phyloP scores from a whole-genome alignment of 2,888 invertebrate genomes.

The Drosophila yooni region DNA sequence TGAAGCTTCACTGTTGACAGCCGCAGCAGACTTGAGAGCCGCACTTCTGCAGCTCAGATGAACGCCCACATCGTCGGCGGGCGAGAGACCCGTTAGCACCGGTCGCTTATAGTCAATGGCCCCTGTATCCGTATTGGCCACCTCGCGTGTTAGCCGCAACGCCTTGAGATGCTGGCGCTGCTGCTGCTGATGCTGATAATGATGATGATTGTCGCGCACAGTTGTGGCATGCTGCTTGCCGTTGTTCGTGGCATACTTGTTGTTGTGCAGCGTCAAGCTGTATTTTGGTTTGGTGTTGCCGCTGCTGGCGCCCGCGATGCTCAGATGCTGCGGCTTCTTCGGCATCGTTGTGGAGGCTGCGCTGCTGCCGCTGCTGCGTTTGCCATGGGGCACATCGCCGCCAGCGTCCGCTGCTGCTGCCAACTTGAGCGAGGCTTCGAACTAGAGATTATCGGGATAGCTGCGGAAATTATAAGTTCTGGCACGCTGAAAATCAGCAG shows the following conservation, averaged over 20 bases:
- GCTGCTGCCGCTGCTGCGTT: constrained; percentile 18
- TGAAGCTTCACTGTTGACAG: constrained; percentile 64
- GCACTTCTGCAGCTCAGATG: constrained; percentile 53
- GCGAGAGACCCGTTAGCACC: constrained; percentile 45
- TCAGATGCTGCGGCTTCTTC: constrained; percentile 74
- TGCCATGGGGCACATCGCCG: constrained; percentile 22
- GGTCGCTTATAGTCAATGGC: constrained; percentile 63
- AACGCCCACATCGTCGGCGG: constrained; percentile 61
- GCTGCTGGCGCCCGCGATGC: constrained; percentile 48
- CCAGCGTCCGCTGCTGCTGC: constrained; percentile 52
- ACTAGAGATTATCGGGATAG: constrained; percentile 85
- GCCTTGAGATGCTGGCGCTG: constrained; percentile 73
- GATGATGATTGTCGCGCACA: constrained; percentile 65
- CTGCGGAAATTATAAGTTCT: constrained; percentile 85
- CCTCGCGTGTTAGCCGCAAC: constrained; percentile 67
- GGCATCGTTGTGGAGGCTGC: constrained; percentile 72
- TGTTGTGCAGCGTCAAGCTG: constrained; percentile 77
- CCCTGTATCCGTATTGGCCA: constrained; percentile 25
- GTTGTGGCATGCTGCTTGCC: constrained; percentile 33
- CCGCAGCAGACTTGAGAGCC: constrained; percentile 21
- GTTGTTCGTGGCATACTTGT: constrained; percentile 56
- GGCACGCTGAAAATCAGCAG: constrained; percentile 83
- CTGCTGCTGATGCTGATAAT: constrained; percentile 64
- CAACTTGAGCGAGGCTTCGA: constrained; percentile 81
- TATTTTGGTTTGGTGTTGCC: constrained; percentile 66